A percentile compares a stretch with the other conserved stretches of the same genome.
phyloP scores from a whole-genome alignment of 2,797 vertebrate genomes.

The Yasuhikotakia modesta region DNA sequence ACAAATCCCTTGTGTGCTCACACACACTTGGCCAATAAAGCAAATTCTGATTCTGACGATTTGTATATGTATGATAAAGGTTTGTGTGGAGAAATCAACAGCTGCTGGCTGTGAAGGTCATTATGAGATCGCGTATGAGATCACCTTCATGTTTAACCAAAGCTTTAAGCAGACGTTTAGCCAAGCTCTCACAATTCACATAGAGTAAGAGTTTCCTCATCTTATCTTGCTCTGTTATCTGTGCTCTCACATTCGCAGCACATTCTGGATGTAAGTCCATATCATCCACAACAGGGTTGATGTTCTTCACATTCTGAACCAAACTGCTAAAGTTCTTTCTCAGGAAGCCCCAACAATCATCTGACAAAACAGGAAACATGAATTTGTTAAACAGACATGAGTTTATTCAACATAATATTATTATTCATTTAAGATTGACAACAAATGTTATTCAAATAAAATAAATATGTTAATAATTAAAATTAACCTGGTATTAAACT shows the following conservation, averaged over 20 bases:
- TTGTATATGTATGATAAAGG: background rate
- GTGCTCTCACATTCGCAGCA: conserved; percentile 22
- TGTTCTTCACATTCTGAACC: conserved; percentile 37
- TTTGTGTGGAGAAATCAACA: background rate
- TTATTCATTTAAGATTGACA: no score
- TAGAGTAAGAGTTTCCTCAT: conserved; percentile 52
- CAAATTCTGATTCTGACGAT: no score
- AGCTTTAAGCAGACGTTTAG: conserved; percentile 27
- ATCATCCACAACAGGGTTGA: conserved; percentile 46
- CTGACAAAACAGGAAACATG: conserved; percentile 7
- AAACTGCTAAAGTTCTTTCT: background rate
- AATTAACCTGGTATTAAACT: background rate
- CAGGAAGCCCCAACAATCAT: conserved; percentile 45
- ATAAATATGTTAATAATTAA: background rate
- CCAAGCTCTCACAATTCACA: conserved; percentile 19
- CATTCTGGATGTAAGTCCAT: conserved; percentile 33
- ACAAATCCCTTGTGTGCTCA: no score
- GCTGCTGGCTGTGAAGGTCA: conserved; percentile 1
- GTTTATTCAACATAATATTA: background rate
- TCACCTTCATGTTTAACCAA: conserved; percentile 19
- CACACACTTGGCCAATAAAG: no score
- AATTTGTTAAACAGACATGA: background rate
- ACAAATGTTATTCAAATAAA: background rate
- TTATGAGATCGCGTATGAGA: conserved; percentile 23
- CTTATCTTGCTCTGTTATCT: conserved; percentile 9